Evolutionary conservation across 2,797 vertebrate species (phyloP).

Genomic region (Helarctos malayanus): DNA sequence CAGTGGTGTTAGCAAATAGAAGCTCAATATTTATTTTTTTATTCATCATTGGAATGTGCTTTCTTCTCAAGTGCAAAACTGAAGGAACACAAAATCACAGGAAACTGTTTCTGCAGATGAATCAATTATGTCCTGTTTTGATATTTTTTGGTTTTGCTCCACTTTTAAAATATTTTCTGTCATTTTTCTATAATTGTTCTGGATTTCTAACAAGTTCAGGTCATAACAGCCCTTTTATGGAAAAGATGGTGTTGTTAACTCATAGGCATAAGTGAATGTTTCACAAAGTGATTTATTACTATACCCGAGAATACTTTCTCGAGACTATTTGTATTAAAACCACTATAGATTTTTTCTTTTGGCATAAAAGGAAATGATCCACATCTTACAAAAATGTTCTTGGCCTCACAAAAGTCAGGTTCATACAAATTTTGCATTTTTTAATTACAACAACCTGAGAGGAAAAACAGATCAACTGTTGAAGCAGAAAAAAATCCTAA

Average conservation of each 20-base stretch:
- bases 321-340: conserved; percentile 63
- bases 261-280: conserved; percentile 6
- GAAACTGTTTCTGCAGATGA: neutral
- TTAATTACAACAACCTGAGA: conserved; percentile 45
- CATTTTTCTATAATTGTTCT: conserved; percentile 2
- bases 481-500: neutral
- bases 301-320: conserved; percentile 56
- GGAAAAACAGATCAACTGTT: conserved; percentile 1
- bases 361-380: conserved; percentile 35
- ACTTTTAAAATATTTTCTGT: conserved; percentile 33
- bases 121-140: neutral
- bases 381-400: neutral
- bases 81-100: neutral
- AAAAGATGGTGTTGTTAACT: neutral
- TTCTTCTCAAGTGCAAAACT: neutral
- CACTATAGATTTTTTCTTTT: neutral
- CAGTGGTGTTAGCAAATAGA: neutral
- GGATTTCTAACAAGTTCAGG: conserved; percentile 23
- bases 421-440: conserved; percentile 66
- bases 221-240: conserved; percentile 27
- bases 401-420: conserved; percentile 27
- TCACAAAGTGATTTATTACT: conserved; percentile 50
- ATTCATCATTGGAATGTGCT: neutral
- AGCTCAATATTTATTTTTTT: neutral
- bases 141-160: neutral